Evolutionary conservation across 2,888 invertebrate species (phyloP).

Genomic region (Gymnosoma rotundatum): DNA sequence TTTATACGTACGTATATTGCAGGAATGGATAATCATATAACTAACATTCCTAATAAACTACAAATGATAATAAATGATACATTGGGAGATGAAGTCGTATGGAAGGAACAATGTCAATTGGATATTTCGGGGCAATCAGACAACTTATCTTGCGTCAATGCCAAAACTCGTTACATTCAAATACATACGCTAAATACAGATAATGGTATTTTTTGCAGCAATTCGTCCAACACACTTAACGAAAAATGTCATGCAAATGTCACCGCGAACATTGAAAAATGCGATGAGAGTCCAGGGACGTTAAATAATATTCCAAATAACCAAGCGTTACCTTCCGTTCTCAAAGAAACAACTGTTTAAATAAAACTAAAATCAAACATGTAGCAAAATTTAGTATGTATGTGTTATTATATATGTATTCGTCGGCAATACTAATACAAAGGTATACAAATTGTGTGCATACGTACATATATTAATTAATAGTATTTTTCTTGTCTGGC

Average conservation of each 20-base stretch:
- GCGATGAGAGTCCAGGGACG: slow-evolving; percentile 22
- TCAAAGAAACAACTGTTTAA: slow-evolving; percentile 72
- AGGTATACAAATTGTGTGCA: too few species aligned
- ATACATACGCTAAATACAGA: slow-evolving; percentile 65
- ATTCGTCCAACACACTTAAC: slow-evolving; percentile 24
- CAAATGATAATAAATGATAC: slow-evolving; percentile 75
- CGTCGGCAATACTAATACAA: too few species aligned
- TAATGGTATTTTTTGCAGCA: slow-evolving; percentile 36
- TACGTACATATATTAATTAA: too few species aligned
- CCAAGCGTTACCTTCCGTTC: slow-evolving; percentile 47
- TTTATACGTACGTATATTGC: slow-evolving; percentile 60
- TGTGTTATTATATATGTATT: too few species aligned
- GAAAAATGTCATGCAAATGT: slow-evolving; percentile 1
- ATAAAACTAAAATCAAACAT: neutral
- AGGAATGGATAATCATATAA: slow-evolving; percentile 71
- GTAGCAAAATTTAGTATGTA: too few species aligned
- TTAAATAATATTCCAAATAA: slow-evolving; percentile 40
- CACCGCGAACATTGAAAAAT: slow-evolving; percentile 13
- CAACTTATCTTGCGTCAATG: slow-evolving; percentile 48
- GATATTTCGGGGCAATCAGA: slow-evolving; percentile 69
- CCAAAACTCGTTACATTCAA: slow-evolving; percentile 74
- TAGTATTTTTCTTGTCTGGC: too few species aligned
- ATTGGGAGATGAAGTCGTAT: slow-evolving; percentile 76
- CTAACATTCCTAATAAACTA: slow-evolving; percentile 73
- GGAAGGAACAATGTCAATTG: slow-evolving; percentile 77